Evolutionary conservation across 2,113 vertebrate genomes (phyloP), one percentile per base, ranked within the genome.

Genomic region (Hemichromis elongatus): DNA sequence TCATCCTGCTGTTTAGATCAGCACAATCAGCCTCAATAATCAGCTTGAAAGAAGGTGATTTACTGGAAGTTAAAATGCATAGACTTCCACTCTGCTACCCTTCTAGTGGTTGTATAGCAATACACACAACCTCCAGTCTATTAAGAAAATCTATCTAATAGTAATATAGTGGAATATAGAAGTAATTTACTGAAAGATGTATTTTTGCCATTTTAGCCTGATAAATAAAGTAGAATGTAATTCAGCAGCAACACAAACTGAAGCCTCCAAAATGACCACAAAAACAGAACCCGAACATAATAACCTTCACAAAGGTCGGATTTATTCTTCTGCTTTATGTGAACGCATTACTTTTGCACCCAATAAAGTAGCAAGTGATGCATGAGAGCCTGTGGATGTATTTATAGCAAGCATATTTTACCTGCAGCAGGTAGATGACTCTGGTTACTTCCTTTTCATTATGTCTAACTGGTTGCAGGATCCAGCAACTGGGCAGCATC

Each of bases 401-500:
- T 75, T 75, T 26, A 30, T 8, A 45, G 16, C 24, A 40, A 57
- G n/a, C 3, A 24, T 7, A 6, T 57, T 89, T 92, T 94, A 99
- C 99, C 97, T 99, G 99, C 78, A 97, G 94, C 94, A 99, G 94
- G 92, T 97, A 98, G 85, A 97, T 85, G 70, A 99, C 97, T 92
- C 96, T 96, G 85, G 98, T 97, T 73, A 97, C 81, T 21, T 98
- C 97, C 86, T 94, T 96, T 78, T 97, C 97, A 2, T 96, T 86
- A 7, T 90, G 75, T 12, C 78, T 94, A 11, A 96, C 90, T 33
- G 97, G 97, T 92, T 99, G 97, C 77, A 99, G 94, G 87, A 99
- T 85, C 98, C 98, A 99, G 81, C 97, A 98, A 8, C 98, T 99
- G 82, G 99, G 98, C 89, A 99, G 92, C 94, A 99, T 96, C 92